Base-by-base conservation (phyloP, 2,797 vertebrate species). In the Acanthis flammea region DNA sequence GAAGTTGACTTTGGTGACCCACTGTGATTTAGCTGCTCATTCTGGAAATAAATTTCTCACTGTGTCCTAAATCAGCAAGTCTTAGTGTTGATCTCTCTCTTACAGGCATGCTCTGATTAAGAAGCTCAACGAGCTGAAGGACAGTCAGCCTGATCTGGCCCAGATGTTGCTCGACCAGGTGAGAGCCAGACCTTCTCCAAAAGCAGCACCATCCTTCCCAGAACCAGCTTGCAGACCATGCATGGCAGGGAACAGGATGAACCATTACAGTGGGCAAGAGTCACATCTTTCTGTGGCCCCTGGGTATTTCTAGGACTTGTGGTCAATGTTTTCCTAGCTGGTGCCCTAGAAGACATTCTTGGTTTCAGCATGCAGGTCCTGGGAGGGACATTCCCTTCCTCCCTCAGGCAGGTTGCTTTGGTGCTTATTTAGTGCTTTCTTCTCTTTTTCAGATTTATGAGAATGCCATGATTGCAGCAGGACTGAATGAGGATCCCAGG, bases 401-500 rank as follows among this genome's bases (percentile, higher is more conserved):
- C n/a, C 31, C 14, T 85, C 61, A 19, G 28, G 41, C 57, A 45
- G 21, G 19, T 87, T 1, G 0, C 42, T 85, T 54, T 68, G 41
- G 35, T 83, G 50, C 37, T 85, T 67, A 42, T 44, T 90, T 47
- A 78, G 33, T 65, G 10, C 13, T 41, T 77, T 30, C 61, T 73
- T 75, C 18, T 62, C 33, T 93, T 85, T 35, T 67, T 81, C 98
- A 99, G 99, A 98, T 99, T 94, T 99, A 99, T 18, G 99, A 99
- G 96, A 99, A 99, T 8, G 99, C 99, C 92, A 99, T 99, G 99
- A 99, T 99, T 70, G 92, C 99, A 24, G 99, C 99, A 3, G 99
- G 99, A 15, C 97, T 99, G 25, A 98, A 98, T 5, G 99, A 99
- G 2, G 99, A 99, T 75, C 99, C 99, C 68, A 97, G 99, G 12